Evolutionary conservation across 2,113 vertebrate species (phyloP), one percentile per base, ranked within the genome.

Genomic region (Capreolus pygargus): DNA sequence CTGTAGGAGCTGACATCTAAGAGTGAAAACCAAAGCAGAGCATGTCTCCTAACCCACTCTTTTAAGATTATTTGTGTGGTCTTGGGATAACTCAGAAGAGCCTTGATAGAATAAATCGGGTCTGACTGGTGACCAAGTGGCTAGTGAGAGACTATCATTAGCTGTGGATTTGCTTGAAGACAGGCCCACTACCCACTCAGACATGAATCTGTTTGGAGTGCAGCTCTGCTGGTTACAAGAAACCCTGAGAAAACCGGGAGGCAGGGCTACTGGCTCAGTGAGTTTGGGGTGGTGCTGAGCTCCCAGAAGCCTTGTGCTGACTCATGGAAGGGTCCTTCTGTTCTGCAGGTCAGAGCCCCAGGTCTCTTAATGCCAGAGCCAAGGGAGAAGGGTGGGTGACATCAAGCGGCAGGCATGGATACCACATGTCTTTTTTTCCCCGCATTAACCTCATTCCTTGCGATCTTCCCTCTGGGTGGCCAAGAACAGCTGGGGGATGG

Each of bases 371-470:
- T 7, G 43, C 17, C 52, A 33, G 45, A 76, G 54, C 91, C 39
- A 2, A 43, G 16, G 60, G 36, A 76, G n/a, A 50, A 8, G 8
- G 64, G 58, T 67, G 39, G 55, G 28, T 33, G 81, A n/a, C 28
- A n/a, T 47, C 36, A 87, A 39, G 25, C 13, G 27, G 36, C 30
- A 89, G 60, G 39, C 36, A 2, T 14, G 15, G n/a, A 11, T 23
- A 25, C 43, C 84, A 14, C 0, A 0, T 3, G 2, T n/a, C 52
- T 78, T 4, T 10, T 47, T 58, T 27, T 27, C 4, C 2, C 27
- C 15, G 7, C 28, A 16, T 54, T 19, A n/a, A 45, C 17, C 55
- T 47, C 10, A 1, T 74, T 74, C 17, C 91, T 25, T 93, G 6
- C 23, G 92, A 12, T 43, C 15, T 45, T 60, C 33, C 33, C 19